These are phyloP conservation scores for Athalia rosae DNA, from an alignment of 2,888 invertebrate genomes.

Conservation along the genomic window DNA sequence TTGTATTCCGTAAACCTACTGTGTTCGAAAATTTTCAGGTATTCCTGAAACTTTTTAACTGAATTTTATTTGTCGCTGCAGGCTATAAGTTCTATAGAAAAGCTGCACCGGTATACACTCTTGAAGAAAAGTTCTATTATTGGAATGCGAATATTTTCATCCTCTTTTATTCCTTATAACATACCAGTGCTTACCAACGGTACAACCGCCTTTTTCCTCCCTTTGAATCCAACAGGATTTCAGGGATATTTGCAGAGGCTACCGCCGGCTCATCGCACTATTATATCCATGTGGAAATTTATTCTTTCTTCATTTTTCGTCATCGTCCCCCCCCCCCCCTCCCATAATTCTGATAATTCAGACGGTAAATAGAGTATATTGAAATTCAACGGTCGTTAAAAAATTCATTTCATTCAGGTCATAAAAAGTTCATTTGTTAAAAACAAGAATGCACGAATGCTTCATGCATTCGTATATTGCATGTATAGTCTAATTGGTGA, in stretches of 20 bases:
- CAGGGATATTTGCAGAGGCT: background rate
- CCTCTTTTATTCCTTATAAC: conserved; percentile 43
- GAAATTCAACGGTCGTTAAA: too few species aligned
- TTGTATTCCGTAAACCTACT: conserved; percentile 23
- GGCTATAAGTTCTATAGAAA: conserved; percentile 49
- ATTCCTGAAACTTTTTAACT: conserved; percentile 45
- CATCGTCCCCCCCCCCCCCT: too few species aligned
- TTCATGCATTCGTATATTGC: background rate
- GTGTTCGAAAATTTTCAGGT: conserved; percentile 40
- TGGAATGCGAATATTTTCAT: conserved; percentile 51
- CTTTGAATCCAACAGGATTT: conserved; percentile 32
- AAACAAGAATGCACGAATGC: background rate
- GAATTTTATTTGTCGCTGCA: conserved; percentile 49
- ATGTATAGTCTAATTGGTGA: background rate
- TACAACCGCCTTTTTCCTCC: conserved; percentile 11
- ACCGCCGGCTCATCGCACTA: background rate
- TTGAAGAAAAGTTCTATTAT: conserved; percentile 56
- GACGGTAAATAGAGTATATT: too few species aligned
- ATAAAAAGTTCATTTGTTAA: too few species aligned
- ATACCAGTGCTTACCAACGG: conserved; percentile 36
- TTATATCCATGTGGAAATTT: too few species aligned
- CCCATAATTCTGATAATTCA: too few species aligned
- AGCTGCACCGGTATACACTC: conserved; percentile 47
- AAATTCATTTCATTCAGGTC: too few species aligned
- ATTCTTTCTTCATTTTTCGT: too few species aligned